Percentiles rank a stretch among this genome's conserved stretches.
Evolutionary conservation across 2,888 invertebrate genomes (phyloP).

Genomic region (Drosophila maculinotata): DNA sequence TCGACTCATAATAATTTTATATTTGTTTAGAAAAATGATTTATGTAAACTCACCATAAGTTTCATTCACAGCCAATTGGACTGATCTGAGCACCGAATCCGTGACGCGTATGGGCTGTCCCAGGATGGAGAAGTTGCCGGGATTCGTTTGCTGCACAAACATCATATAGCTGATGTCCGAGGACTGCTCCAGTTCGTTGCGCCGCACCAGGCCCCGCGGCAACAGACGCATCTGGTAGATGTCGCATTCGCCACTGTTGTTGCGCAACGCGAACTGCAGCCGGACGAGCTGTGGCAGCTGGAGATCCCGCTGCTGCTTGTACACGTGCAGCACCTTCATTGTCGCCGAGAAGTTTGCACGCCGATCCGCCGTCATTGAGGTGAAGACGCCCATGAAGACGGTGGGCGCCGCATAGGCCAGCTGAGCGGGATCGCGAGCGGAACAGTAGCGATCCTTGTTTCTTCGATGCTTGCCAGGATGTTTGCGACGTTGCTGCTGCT

Average conservation of each 20-base stretch:
- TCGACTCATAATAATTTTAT: no score
- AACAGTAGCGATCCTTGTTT: constrained; percentile 85
- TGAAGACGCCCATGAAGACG: constrained; percentile 88
- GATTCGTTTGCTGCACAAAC: constrained; percentile 85
- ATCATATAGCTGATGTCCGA: constrained; percentile 82
- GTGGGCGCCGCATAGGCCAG: constrained; percentile 88
- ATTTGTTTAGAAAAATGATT: no score
- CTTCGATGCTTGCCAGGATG: constrained; percentile 65
- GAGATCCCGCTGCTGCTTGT: constrained; percentile 87
- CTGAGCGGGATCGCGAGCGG: constrained; percentile 88
- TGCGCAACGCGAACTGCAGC: constrained; percentile 83
- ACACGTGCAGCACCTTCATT: constrained; percentile 88
- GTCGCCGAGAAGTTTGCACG: constrained; percentile 88
- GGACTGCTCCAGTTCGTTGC: constrained; percentile 84
- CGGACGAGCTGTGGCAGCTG: constrained; percentile 82
- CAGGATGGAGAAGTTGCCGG: constrained; percentile 84
- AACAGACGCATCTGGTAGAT: constrained; percentile 84
- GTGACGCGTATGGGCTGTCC: constrained; percentile 84
- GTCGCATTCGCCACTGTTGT: constrained; percentile 84
- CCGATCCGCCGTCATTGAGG: constrained; percentile 87
- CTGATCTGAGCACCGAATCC: constrained; percentile 81
- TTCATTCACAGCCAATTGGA: constrained; percentile 84
- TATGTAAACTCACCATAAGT: constrained; percentile 85
- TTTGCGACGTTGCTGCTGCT: constrained; percentile 50
- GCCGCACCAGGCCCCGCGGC: constrained; percentile 82